phyloP scores from a whole-genome alignment of 2,888 invertebrate species.

The Acanthoscelides obtectus region DNA sequence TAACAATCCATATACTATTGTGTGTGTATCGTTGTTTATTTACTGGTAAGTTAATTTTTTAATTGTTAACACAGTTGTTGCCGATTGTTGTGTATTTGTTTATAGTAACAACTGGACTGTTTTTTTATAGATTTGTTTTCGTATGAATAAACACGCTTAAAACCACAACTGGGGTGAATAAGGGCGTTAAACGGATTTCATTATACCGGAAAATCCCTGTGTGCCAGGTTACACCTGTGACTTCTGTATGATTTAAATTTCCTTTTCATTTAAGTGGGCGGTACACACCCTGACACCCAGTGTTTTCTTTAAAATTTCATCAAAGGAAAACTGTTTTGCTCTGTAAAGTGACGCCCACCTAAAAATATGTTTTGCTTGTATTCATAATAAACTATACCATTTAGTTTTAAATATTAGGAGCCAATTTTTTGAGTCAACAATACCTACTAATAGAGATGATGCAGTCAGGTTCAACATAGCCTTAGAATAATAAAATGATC shows the following conservation, averaged over 20 bases:
- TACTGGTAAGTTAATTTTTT: slow-evolving; percentile 23
- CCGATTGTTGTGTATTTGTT: slow-evolving; percentile 20
- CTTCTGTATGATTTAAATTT: background rate
- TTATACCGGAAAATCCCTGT: background rate
- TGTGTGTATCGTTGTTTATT: slow-evolving; percentile 9
- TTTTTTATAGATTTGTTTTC: slow-evolving; percentile 7
- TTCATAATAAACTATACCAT: too few relatives aligned
- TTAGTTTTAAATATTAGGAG: too few relatives aligned
- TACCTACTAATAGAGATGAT: background rate
- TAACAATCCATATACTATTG: slow-evolving; percentile 9
- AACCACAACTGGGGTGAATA: background rate
- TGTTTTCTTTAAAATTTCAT: background rate
- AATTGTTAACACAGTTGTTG: slow-evolving; percentile 7
- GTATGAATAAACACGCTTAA: background rate
- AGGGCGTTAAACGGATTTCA: background rate
- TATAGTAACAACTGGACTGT: slow-evolving; percentile 11
- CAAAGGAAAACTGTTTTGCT: background rate
- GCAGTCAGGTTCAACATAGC: background rate
- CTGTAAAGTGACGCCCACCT: background rate
- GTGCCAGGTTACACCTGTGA: background rate
- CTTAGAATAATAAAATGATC: background rate
- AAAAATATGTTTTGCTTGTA: background rate
- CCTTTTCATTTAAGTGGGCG: background rate
- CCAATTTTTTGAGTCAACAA: background rate
- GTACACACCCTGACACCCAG: background rate